These are phyloP conservation scores for Sarcophaga rosellei DNA, from an alignment of 2,888 invertebrate species.

Conservation along the genomic window DNA sequence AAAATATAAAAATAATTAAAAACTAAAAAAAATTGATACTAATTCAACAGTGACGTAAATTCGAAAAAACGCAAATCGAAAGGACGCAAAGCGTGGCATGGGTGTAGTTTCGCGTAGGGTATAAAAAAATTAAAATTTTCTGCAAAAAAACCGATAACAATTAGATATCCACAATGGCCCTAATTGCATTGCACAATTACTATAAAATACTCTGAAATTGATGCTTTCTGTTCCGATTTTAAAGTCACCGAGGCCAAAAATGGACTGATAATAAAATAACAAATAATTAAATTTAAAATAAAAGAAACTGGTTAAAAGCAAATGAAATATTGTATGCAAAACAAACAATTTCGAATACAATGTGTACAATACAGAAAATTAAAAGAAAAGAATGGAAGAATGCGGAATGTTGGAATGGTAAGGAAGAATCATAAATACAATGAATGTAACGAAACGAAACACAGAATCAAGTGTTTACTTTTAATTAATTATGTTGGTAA, in stretches of 20 bases:
- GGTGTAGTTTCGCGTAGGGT: no score
- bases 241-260: constrained; percentile 27
- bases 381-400: constrained; percentile 10
- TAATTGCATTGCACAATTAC: no score
- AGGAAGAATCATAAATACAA: constrained; percentile 48
- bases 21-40: no score
- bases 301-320: constrained; percentile 31
- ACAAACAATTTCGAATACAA: constrained; percentile 41
- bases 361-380: constrained; percentile 5
- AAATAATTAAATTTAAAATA: not conserved
- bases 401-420: not conserved
- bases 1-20: no score
- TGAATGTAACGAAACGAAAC: constrained; percentile 55
- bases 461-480: constrained; percentile 63
- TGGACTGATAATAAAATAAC: constrained; percentile 37
- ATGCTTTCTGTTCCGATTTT: not conserved
- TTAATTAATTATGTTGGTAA: constrained; percentile 66
- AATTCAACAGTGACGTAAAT: no score
- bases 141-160: no score
- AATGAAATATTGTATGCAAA: constrained; percentile 50
- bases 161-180: no score
- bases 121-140: no score
- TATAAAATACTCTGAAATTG: constrained; percentile 44
- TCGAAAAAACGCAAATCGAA: no score
- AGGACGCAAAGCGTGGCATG: no score